These are phyloP conservation scores for Heterocephalus glaber DNA, from an alignment of 2,113 vertebrate species.

Conservation along the genomic window DNA sequence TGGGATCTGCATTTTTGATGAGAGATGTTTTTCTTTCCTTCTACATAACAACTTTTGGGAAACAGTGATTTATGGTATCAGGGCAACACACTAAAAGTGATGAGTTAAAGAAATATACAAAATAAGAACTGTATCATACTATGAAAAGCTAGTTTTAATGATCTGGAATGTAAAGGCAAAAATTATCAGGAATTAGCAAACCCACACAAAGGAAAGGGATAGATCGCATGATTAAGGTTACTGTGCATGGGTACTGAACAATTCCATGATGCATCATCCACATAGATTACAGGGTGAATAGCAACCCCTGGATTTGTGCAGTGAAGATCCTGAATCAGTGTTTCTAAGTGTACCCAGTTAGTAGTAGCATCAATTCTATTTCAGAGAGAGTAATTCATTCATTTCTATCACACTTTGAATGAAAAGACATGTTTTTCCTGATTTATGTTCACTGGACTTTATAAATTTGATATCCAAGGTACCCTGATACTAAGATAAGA, in stretches of 20 bases:
- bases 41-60: neutral
- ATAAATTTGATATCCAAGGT: slow-evolving; percentile 18
- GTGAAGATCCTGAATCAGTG: neutral
- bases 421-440: slow-evolving; percentile 29
- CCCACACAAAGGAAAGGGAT: neutral
- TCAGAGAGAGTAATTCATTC: neutral
- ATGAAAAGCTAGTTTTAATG: neutral
- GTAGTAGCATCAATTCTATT: neutral
- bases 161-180: neutral
- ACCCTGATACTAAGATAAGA: neutral
- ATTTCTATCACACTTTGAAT: neutral
- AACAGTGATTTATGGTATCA: neutral
- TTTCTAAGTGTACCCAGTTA: neutral
- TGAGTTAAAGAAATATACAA: neutral
- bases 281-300: neutral
- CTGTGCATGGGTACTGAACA: neutral
- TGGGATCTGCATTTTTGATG: slow-evolving; percentile 32
- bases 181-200: neutral
- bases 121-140: neutral
- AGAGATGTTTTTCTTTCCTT: neutral
- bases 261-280: neutral
- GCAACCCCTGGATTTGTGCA: neutral
- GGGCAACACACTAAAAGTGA: neutral
- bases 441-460: neutral
- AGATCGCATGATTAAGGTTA: neutral